Base-by-base conservation (phyloP, 2,797 vertebrate species). In the Stomatorhinus walkeri region DNA sequence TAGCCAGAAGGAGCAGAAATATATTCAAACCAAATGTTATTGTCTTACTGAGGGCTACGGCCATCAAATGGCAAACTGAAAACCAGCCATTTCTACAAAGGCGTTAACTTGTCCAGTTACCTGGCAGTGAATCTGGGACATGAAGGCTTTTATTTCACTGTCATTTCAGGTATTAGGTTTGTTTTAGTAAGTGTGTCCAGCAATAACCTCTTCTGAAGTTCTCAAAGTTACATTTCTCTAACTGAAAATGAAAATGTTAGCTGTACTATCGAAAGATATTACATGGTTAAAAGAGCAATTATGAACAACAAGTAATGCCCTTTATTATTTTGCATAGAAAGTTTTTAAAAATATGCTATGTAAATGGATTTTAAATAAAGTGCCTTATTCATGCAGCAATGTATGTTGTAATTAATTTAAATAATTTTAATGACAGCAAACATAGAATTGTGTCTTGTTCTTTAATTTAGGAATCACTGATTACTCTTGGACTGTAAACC, bases 361-460 rank as follows among this genome's bases (percentile, higher is more conserved):
- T 64, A 64, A 87, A 87, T 32, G 36, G 24, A 8, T 68, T 87
- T 64, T 87, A 32, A 87, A 64, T 87, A 87, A 24, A 87, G 36
- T 28, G n/a, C 12, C 4, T 87, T 46, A 46, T 87, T 64, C 10
- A 40, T 87, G 56, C 54, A 87, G 22, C 36, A 12, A 24, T 87
- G 54, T 68, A 87, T 68, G 22, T 87, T 86, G 51, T 86, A 86
- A 52, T 36, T 72, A 10, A 72, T 36, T 72, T 36, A 72, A 72
- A 86, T 56, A 32, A 40, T 86, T 54, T 86, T 46, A 68, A 46
- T 68, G 24, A 87, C 28, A 64, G 19, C n/a, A 87, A 9, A 46
- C 19, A 3, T 48, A 22, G 36, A 61, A 68, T 22, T 24, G 0
- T 4, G 28, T 48, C 22, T 28, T 2, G 52, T 36, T 59, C 49